Percentiles rank a stretch among this genome's conserved stretches.
These are phyloP conservation scores for Falco concolor DNA, from an alignment of 2,797 vertebrate genomes.

Conservation along the genomic window DNA sequence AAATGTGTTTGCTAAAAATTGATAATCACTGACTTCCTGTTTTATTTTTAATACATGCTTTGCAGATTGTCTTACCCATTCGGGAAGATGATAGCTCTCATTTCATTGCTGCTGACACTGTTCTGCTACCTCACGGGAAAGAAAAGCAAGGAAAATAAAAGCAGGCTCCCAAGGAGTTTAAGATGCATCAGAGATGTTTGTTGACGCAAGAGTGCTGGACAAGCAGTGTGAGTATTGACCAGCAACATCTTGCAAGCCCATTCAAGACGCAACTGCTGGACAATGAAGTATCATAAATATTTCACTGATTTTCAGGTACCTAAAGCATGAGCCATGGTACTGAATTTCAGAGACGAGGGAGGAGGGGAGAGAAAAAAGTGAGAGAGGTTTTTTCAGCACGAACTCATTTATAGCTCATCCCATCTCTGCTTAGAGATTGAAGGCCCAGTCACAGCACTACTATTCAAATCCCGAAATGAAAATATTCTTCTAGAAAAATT, in stretches of 20 bases:
- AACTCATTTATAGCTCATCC: not conserved
- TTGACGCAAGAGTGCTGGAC: not conserved
- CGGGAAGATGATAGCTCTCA: not conserved
- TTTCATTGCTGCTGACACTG: not conserved
- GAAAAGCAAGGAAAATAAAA: not conserved
- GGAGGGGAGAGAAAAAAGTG: not conserved
- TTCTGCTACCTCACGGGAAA: not conserved
- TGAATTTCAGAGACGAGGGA: not conserved
- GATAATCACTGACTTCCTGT: slow-evolving; percentile 12
- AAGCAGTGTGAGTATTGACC: not conserved
- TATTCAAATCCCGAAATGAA: not conserved
- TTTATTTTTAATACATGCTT: slow-evolving; percentile 19
- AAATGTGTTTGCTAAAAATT: slow-evolving; percentile 12
- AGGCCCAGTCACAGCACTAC: not conserved
- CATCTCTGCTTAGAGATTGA: not conserved
- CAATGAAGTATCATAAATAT: slow-evolving; percentile 19
- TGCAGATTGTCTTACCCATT: slow-evolving; percentile 2
- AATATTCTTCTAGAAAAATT: not conserved
- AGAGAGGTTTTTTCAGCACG: not conserved
- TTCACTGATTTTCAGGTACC: not conserved
- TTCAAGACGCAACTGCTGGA: not conserved
- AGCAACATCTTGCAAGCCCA: not conserved
- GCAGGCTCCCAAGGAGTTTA: not conserved
- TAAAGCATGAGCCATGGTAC: not conserved
- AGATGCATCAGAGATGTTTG: not conserved